Percentiles rank a stretch among this genome's conserved stretches.
Evolutionary conservation across 2,797 vertebrate genomes (phyloP).

Genomic region (Falco berigora): DNA sequence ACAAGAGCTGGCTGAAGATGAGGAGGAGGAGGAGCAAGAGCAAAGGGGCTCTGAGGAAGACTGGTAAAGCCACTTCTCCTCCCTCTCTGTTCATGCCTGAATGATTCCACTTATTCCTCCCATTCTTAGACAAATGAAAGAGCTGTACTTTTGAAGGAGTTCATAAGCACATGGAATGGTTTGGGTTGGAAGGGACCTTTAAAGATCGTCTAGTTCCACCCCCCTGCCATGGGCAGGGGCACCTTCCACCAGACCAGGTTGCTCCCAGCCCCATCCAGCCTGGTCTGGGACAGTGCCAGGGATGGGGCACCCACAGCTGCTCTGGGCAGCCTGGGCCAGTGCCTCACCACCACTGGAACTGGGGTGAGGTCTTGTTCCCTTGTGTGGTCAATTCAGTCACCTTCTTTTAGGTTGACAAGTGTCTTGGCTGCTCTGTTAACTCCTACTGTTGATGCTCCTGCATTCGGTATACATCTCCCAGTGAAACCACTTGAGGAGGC

Average conservation of each 20-base stretch:
- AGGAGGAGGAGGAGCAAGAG: conserved; percentile 57
- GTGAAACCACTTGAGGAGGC: not conserved
- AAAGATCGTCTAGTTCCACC: not conserved
- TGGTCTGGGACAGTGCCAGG: not conserved
- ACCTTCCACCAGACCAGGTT: not conserved
- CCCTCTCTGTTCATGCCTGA: not conserved
- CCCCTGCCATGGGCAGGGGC: not conserved
- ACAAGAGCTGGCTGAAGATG: conserved; percentile 75
- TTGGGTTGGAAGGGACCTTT: not conserved
- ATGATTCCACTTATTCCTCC: not conserved
- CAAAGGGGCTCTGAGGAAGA: conserved; percentile 62
- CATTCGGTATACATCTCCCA: not conserved
- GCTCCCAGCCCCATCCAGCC: not conserved
- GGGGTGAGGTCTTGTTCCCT: not conserved
- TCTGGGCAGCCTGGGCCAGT: not conserved
- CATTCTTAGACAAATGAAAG: not conserved
- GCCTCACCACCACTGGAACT: not conserved
- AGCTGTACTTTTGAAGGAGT: not conserved
- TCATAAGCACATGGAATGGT: not conserved
- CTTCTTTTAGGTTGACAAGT: not conserved
- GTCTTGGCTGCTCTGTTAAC: not conserved
- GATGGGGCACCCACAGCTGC: not conserved
- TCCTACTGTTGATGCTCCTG: not conserved
- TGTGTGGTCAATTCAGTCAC: not conserved
- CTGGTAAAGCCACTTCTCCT: conserved; percentile 60